A percentile compares a stretch with the other conserved stretches of the same genome.
Evolutionary conservation across 2,113 vertebrate species (phyloP).

Genomic region (Sitta europaea): DNA sequence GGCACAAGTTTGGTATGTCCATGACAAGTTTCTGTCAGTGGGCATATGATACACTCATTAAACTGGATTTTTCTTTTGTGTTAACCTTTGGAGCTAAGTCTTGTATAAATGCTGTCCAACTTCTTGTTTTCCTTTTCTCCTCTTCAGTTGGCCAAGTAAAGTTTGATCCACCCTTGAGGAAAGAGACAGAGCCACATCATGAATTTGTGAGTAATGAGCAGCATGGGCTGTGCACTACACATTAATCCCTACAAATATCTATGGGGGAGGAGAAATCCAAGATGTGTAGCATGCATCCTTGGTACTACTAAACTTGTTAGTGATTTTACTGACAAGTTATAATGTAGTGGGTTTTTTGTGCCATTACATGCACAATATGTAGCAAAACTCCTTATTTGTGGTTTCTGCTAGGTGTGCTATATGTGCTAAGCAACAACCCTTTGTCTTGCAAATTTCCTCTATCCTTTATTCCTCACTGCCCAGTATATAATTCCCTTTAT

Average conservation of each 20-base stretch:
- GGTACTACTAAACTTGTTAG: background rate
- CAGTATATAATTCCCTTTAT: background rate
- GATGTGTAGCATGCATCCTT: background rate
- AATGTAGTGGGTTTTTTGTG: background rate
- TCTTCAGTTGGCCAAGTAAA: conserved; percentile 89
- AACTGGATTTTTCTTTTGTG: background rate
- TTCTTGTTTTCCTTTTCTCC: conserved; percentile 36
- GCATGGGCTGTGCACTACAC: background rate
- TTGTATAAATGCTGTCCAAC: background rate
- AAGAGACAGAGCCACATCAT: conserved; percentile 95
- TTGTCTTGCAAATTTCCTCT: background rate
- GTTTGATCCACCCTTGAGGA: conserved; percentile 93
- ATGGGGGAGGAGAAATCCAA: background rate
- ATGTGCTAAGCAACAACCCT: background rate
- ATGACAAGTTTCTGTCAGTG: background rate
- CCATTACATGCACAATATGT: background rate
- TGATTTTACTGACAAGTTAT: background rate
- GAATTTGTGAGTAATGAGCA: conserved; percentile 85
- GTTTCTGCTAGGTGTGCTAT: background rate
- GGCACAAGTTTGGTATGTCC: background rate
- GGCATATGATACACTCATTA: background rate
- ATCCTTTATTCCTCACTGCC: background rate
- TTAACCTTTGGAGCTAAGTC: background rate
- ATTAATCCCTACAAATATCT: background rate
- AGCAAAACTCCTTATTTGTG: background rate